A percentile compares a stretch with the other conserved stretches of the same genome.
phyloP scores from a whole-genome alignment of 2,888 invertebrate species.

The Tenodera sinensis region DNA sequence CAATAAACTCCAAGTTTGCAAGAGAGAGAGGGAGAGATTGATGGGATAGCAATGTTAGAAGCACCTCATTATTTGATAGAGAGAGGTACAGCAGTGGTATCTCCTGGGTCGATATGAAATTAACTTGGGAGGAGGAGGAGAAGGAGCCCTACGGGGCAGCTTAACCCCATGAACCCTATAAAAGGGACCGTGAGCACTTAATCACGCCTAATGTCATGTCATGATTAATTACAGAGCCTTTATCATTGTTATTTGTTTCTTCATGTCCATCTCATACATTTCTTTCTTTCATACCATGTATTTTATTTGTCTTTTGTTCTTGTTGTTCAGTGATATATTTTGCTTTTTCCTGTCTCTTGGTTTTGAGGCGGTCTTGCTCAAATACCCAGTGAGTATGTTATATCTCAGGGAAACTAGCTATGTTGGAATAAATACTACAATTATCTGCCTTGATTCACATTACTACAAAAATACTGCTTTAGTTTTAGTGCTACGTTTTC shows the following conservation, averaged over 20 bases:
- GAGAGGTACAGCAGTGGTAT: not conserved
- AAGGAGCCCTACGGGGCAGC: not conserved
- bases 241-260: not conserved
- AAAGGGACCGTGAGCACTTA: not conserved
- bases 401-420: too few species aligned
- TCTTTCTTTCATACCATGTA: not conserved
- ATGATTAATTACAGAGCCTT: not conserved
- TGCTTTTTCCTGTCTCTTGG: not conserved
- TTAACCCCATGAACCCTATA: not conserved
- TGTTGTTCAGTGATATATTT: not conserved
- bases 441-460: too few species aligned
- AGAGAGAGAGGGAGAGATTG: not conserved
- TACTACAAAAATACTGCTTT: too few species aligned
- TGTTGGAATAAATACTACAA: too few species aligned
- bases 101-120: not conserved
- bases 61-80: not conserved
- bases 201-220: not conserved
- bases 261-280: not conserved
- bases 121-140: not conserved
- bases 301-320: not conserved
- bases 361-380: too few species aligned
- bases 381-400: too few species aligned
- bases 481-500: too few species aligned
- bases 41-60: not conserved
- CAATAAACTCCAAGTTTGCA: not conserved